These are phyloP conservation scores for Schrankia costaestrigalis DNA, from an alignment of 2,888 invertebrate genomes.

Conservation along the genomic window DNA sequence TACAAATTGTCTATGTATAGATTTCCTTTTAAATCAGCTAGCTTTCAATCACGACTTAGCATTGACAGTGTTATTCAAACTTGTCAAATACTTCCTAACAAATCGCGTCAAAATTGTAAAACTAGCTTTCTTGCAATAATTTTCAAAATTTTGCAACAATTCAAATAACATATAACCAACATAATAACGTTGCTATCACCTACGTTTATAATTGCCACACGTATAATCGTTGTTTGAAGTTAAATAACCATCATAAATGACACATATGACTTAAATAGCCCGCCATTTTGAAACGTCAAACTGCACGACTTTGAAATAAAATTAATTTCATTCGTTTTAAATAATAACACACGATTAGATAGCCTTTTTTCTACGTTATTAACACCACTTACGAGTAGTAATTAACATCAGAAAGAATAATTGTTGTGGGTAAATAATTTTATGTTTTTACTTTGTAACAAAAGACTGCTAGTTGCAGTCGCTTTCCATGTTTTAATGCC, in stretches of 20 bases:
- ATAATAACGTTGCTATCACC: constrained; percentile 6
- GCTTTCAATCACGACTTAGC: no score
- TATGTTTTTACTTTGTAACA: constrained; percentile 29
- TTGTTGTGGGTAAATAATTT: constrained; percentile 34
- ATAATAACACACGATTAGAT: constrained; percentile 40
- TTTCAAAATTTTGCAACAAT: not conserved
- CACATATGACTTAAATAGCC: constrained; percentile 16
- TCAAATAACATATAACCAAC: constrained; percentile 4
- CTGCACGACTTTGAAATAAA: constrained; percentile 35
- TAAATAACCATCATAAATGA: constrained; percentile 22
- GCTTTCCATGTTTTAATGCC: constrained; percentile 33
- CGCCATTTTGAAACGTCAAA: constrained; percentile 13
- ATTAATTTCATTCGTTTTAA: constrained; percentile 33
- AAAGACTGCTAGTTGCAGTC: constrained; percentile 28
- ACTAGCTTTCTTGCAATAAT: not conserved
- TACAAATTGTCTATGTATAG: no score
- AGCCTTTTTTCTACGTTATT: constrained; percentile 24
- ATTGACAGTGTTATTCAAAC: no score
- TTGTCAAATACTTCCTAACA: no score
- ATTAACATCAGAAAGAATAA: constrained; percentile 45
- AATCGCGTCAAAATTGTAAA: no score
- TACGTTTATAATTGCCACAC: constrained; percentile 5
- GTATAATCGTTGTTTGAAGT: constrained; percentile 11
- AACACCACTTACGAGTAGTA: constrained; percentile 35
- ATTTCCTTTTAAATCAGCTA: no score